Evolutionary conservation across 2,113 vertebrate species (phyloP), one percentile per base, ranked within the genome.

Genomic region (Phalacrocorax brasilianus): DNA sequence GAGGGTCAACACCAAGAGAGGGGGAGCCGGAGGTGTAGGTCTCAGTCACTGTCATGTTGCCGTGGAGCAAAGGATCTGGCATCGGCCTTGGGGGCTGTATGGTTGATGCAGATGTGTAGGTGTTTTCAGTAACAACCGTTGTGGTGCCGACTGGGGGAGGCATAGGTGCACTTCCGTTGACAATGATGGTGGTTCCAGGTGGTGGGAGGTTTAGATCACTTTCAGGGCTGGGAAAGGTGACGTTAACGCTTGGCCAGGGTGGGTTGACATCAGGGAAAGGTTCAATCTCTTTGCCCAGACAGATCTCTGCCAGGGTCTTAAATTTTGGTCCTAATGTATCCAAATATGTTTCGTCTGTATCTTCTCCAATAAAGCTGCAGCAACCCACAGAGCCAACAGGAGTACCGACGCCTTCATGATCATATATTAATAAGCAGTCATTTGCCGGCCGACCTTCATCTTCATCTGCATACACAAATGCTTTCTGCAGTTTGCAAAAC

Each of bases 311-410:
- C 32, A 99, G 94, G 14, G 99, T 99, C 97, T 98, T 99, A 95
- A 99, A 99, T 97, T 99, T 99, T 35, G 98, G 98, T 67, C 98
- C 99, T 30, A 99, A 95, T 30, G 99, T 98, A 92, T 99, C 97
- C 74, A 99, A 98, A 93, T 98, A 99, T 0, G 97, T 97, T 62
- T 99, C 98, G 35, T 99, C 98, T 38, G 98, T 85, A 9, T 99
- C 98, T 47, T 98, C 98, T 40, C 98, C 98, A 47, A 99, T 98
- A 90, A 98, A 98, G 90, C 98, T 99, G 97, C 99, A 99, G 97
- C 99, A 99, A 33, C 99, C 99, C 15, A 99, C 97, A 0, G 99
- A 99, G 63, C 99, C 99, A 30, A 98, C 98, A 3, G 96, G 98
- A 19, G 98, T 99, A 40, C 97, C 98, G 0, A 96, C 68, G 53